Conservation (phyloP, 2,888 invertebrate species). For the Orthosia gracilis region DNA sequence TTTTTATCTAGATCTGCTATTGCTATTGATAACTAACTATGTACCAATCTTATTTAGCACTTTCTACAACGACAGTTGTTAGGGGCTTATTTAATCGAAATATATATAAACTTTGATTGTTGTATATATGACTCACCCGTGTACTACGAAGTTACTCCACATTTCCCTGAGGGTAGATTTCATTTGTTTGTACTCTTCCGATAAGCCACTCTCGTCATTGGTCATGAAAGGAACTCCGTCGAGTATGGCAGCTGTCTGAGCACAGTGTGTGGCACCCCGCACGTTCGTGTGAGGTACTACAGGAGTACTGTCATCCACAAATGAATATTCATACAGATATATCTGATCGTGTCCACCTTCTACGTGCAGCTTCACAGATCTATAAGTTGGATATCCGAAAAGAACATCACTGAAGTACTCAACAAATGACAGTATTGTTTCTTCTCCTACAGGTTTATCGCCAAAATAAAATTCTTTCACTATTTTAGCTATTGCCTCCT, state of each 20-base stretch:
- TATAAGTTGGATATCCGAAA: constrained; percentile 71
- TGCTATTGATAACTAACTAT: not conserved
- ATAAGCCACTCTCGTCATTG: constrained; percentile 42
- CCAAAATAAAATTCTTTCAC: constrained; percentile 78
- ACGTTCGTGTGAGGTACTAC: constrained; percentile 67
- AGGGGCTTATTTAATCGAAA: not conserved
- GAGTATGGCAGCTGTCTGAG: constrained; percentile 65
- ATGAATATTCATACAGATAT: constrained; percentile 77
- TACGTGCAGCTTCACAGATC: constrained; percentile 67
- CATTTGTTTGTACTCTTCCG: constrained; percentile 62
- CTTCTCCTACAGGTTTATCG: constrained; percentile 60
- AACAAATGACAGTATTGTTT: constrained; percentile 60
- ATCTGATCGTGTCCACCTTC: constrained; percentile 69
- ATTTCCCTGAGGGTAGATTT: constrained; percentile 61
- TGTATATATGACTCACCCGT: constrained; percentile 65
- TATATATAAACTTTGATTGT: not conserved
- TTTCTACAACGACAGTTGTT: not conserved
- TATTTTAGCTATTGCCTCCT: constrained; percentile 60
- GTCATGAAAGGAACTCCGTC: constrained; percentile 42
- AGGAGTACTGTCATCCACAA: constrained; percentile 67
- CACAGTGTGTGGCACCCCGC: constrained; percentile 73
- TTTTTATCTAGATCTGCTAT: not conserved
- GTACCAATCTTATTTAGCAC: not conserved
- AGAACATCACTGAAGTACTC: constrained; percentile 79
- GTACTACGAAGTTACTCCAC: constrained; percentile 68